Evolutionary conservation across 2,888 invertebrate genomes (phyloP).

Genomic region (Luperina nickerlii): DNA sequence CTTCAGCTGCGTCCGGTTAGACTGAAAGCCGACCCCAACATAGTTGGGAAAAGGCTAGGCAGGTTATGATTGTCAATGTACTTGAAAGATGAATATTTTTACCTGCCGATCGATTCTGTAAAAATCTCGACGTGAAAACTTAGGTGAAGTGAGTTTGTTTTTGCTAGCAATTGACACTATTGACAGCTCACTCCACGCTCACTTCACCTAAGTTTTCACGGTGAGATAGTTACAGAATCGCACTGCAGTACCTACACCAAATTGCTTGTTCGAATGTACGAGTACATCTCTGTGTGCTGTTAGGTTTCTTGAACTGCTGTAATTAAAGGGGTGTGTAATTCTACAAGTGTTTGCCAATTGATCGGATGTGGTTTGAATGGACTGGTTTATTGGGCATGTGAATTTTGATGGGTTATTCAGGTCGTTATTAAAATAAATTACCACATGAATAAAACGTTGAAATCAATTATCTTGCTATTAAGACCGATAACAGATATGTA

Average conservation of each 20-base stretch:
- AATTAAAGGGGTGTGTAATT: constrained; percentile 46
- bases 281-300: constrained; percentile 49
- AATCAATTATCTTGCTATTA: constrained; percentile 43
- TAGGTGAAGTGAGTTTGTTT: too few relatives aligned
- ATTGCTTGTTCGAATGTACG: constrained; percentile 1
- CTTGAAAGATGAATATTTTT: background rate
- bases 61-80: background rate
- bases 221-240: too few relatives aligned
- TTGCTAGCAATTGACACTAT: too few relatives aligned
- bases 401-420: constrained; percentile 31
- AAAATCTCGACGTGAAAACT: too few relatives aligned
- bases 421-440: background rate
- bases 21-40: background rate
- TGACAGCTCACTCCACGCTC: too few relatives aligned
- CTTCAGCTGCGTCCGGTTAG: background rate
- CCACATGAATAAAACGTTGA: constrained; percentile 19
- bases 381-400: constrained; percentile 17
- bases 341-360: constrained; percentile 45
- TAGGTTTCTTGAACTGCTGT: constrained; percentile 65
- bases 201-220: too few relatives aligned
- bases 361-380: constrained; percentile 31
- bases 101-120: too few relatives aligned
- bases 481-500: constrained; percentile 17
- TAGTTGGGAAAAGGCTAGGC: background rate
- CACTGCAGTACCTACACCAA: too few relatives aligned